Conservation (phyloP, 2,888 invertebrate genomes). For the Platycheirus albimanus region DNA sequence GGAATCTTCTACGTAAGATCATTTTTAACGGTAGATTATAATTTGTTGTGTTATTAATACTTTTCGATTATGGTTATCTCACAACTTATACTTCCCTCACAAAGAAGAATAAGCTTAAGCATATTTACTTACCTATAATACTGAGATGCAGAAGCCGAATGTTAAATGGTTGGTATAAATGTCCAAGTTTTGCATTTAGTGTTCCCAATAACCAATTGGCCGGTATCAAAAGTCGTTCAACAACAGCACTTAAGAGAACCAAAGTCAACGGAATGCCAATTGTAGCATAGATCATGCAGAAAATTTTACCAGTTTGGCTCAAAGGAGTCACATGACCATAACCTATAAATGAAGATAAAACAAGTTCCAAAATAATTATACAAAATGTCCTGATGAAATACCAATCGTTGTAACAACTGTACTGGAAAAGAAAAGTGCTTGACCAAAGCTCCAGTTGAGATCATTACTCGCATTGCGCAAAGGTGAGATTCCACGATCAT, state of each 20-base stretch:
- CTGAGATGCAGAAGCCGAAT: conserved; percentile 90
- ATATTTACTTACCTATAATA: conserved; percentile 85
- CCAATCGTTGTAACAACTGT: conserved; percentile 95
- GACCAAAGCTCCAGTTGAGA: conserved; percentile 95
- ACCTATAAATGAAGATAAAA: conserved; percentile 84
- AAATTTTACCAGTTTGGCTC: conserved; percentile 92
- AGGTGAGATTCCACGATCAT: conserved; percentile 90
- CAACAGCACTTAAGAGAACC: conserved; percentile 91
- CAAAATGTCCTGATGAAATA: conserved; percentile 79
- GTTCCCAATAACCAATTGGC: conserved; percentile 88
- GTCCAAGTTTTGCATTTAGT: conserved; percentile 87
- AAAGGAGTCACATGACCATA: conserved; percentile 95
- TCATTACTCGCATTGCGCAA: conserved; percentile 89
- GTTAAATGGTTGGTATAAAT: conserved; percentile 89
- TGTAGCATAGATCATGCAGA: conserved; percentile 93
- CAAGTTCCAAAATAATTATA: not conserved
- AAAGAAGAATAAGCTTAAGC: too few species aligned
- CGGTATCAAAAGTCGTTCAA: conserved; percentile 91
- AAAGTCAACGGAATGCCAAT: conserved; percentile 94
- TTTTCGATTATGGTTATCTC: too few species aligned
- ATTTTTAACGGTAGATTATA: too few species aligned
- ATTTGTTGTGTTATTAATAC: too few species aligned
- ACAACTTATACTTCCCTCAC: too few species aligned
- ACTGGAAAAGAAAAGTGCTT: conserved; percentile 93
- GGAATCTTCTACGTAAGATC: too few species aligned